Percentiles rank a stretch among this genome's conserved stretches.
Conservation (phyloP, 1,140 invertebrate species). For the Drosophila saltans region DNA sequence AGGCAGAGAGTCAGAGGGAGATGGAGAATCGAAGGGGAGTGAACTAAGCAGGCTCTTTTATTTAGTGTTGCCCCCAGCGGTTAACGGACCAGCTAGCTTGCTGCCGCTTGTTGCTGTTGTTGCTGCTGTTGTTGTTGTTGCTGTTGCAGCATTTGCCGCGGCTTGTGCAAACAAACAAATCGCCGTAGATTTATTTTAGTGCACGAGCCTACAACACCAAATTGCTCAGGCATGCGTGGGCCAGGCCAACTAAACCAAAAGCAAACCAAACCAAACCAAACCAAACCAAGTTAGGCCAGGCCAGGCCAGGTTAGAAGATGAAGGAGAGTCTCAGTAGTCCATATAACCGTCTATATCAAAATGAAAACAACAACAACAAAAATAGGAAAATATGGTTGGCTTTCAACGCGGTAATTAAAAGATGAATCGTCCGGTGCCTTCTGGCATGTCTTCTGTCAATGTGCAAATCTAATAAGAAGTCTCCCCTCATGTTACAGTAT, state of each 20-base stretch:
- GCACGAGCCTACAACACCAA: conserved; percentile 71
- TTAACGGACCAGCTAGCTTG: conserved; percentile 58
- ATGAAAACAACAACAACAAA: conserved; percentile 2
- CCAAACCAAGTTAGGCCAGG: no score
- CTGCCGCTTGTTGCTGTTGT: not conserved
- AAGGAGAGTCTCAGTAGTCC: not conserved
- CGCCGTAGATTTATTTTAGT: conserved; percentile 78
- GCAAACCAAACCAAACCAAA: no score
- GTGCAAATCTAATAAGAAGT: conserved; percentile 61
- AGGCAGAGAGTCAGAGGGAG: not conserved
- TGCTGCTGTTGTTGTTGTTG: no score
- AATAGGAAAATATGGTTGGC: conserved; percentile 29
- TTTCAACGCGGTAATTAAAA: conserved; percentile 83
- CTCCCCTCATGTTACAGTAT: conserved; percentile 11
- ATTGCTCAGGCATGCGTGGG: conserved; percentile 74
- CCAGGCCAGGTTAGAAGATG: not conserved
- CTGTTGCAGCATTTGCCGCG: conserved; percentile 20
- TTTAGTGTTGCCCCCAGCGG: conserved; percentile 66
- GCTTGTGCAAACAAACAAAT: conserved; percentile 81
- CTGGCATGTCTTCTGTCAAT: conserved; percentile 30
- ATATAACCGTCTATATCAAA: conserved; percentile 28
- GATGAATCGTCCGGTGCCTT: conserved; percentile 72
- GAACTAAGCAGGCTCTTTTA: conserved; percentile 55
- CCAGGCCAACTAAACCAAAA: not conserved
- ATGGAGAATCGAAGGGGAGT: conserved; percentile 9